Evolutionary conservation across 2,888 invertebrate genomes (phyloP).

Genomic region (Exephanes ischioxanthus): DNA sequence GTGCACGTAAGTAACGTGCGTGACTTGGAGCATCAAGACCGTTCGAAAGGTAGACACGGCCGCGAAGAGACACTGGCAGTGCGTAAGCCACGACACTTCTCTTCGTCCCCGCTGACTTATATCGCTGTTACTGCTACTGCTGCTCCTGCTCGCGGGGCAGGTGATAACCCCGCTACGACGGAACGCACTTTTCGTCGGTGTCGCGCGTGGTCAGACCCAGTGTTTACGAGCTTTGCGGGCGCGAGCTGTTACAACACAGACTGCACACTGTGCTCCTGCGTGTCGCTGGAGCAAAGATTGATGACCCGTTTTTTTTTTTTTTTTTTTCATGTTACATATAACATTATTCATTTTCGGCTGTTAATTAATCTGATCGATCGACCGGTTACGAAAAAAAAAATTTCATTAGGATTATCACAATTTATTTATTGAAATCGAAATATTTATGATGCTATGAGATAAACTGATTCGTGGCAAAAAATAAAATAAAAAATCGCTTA

Average conservation of each 20-base stretch:
- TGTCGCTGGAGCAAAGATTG: neutral
- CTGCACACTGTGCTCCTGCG: slow-evolving; percentile 18
- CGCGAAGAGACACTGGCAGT: neutral
- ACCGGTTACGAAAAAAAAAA: too few relatives aligned
- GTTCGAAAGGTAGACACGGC: slow-evolving; percentile 10
- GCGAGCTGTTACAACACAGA: slow-evolving; percentile 58
- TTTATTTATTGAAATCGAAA: too few relatives aligned
- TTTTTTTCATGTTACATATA: neutral
- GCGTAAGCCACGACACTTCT: neutral
- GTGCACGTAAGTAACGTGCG: slow-evolving; percentile 2
- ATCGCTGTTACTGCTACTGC: slow-evolving; percentile 19
- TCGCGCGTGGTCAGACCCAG: slow-evolving; percentile 58
- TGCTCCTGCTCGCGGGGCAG: slow-evolving; percentile 29
- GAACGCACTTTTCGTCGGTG: slow-evolving; percentile 25
- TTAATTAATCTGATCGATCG: neutral
- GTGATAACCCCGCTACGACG: slow-evolving; percentile 48
- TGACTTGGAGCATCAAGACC: slow-evolving; percentile 11
- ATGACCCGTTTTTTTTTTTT: neutral
- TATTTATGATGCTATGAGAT: too few relatives aligned
- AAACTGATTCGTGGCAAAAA: too few relatives aligned
- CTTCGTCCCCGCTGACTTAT: slow-evolving; percentile 17
- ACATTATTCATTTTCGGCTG: neutral
- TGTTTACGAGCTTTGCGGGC: slow-evolving; percentile 65
- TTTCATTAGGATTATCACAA: too few relatives aligned
- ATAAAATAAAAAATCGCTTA: too few relatives aligned